phyloP scores from a whole-genome alignment of 1,140 invertebrate species.

The Drosophila teissieri region DNA sequence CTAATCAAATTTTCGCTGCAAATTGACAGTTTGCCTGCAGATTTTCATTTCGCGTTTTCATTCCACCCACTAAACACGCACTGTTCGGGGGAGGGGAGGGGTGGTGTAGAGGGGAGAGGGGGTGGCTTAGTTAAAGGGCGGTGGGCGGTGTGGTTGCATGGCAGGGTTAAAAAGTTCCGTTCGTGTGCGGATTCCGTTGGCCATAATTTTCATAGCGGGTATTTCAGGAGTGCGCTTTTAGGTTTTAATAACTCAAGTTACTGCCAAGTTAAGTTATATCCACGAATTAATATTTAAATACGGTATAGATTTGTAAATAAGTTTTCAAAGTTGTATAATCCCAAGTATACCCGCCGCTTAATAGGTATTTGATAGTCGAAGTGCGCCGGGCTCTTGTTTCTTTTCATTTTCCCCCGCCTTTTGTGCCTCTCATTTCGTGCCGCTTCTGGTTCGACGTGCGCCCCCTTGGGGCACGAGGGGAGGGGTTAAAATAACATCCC shows the following conservation, averaged over 20 bases:
- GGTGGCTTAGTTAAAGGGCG: not conserved
- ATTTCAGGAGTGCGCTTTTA: not conserved
- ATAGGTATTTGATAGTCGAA: not conserved
- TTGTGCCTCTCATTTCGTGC: slow-evolving; percentile 10
- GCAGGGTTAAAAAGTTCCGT: slow-evolving; percentile 52
- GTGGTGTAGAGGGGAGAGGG: not conserved
- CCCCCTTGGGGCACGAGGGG: not conserved
- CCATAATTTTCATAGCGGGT: slow-evolving; percentile 9
- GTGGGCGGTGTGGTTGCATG: slow-evolving; percentile 21
- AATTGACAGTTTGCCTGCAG: slow-evolving; percentile 64
- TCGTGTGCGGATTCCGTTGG: slow-evolving; percentile 22
- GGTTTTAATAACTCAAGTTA: too few relatives aligned
- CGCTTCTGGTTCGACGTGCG: slow-evolving; percentile 27
- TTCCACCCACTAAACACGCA: slow-evolving; percentile 57
- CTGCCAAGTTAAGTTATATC: too few relatives aligned
- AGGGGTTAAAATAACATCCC: slow-evolving; percentile 4
- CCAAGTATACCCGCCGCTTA: not conserved
- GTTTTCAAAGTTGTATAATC: too few relatives aligned
- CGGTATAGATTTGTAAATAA: too few relatives aligned
- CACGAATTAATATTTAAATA: too few relatives aligned
- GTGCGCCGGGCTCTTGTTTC: too few relatives aligned
- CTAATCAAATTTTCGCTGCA: slow-evolving; percentile 68
- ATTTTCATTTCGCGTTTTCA: slow-evolving; percentile 62
- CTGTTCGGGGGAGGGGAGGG: not conserved
- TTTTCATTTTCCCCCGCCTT: not conserved